Conservation (phyloP, 2,888 invertebrate species). For the Cataglyphis cursor region DNA sequence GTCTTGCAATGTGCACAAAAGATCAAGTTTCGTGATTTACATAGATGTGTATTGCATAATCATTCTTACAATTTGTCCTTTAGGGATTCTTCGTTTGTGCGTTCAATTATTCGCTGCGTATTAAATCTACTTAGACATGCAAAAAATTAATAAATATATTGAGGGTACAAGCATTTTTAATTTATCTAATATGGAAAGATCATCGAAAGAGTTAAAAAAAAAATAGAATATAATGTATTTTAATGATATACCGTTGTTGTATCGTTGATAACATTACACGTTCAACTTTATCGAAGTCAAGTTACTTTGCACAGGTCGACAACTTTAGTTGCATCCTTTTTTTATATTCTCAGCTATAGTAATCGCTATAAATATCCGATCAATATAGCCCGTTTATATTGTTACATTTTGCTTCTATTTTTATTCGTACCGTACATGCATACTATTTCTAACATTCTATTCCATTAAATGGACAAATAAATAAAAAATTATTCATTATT, state of each 20-base stretch:
- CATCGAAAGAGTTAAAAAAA: too few species aligned
- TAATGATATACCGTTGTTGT: not conserved
- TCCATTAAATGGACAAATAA: not conserved
- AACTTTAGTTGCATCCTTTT: slow-evolving; percentile 30
- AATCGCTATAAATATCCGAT: slow-evolving; percentile 20
- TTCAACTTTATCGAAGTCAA: not conserved
- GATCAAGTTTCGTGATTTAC: slow-evolving; percentile 57
- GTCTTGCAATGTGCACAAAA: slow-evolving; percentile 52
- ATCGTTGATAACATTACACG: not conserved
- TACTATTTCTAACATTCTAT: slow-evolving; percentile 15
- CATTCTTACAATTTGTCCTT: slow-evolving; percentile 46
- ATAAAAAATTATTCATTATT: slow-evolving; percentile 1
- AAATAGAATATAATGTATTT: not conserved
- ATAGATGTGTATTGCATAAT: slow-evolving; percentile 46
- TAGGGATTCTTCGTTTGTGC: slow-evolving; percentile 50
- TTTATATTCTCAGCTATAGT: slow-evolving; percentile 29
- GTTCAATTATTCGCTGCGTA: slow-evolving; percentile 31
- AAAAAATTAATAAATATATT: not conserved
- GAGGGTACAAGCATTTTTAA: not conserved
- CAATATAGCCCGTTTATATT: slow-evolving; percentile 44
- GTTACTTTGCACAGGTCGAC: slow-evolving; percentile 17
- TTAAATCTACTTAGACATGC: not conserved
- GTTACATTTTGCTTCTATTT: slow-evolving; percentile 16
- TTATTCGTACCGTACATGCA: not conserved
- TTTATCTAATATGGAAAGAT: not conserved